Evolutionary conservation across 2,888 invertebrate species (phyloP).

Genomic region (Nudaria mundana): DNA sequence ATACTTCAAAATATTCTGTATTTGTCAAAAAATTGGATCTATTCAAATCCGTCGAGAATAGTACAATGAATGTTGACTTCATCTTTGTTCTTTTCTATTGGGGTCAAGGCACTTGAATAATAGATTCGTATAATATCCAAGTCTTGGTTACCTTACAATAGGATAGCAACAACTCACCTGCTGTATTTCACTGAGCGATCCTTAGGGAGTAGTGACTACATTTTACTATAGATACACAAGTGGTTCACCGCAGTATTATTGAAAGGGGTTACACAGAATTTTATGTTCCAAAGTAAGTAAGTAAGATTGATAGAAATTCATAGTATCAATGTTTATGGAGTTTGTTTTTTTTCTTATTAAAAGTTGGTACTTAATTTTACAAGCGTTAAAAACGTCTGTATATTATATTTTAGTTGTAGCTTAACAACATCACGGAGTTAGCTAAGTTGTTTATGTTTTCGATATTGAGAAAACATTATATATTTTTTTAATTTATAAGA

Average conservation of each 20-base stretch:
- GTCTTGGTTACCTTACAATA: slow-evolving; percentile 61
- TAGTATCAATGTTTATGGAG: too few relatives aligned
- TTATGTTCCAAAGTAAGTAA: too few relatives aligned
- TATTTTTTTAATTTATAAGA: too few relatives aligned
- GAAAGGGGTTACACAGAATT: too few relatives aligned
- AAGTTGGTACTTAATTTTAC: too few relatives aligned
- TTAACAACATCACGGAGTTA: slow-evolving; percentile 37
- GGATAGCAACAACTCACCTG: slow-evolving; percentile 65
- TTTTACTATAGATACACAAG: too few relatives aligned
- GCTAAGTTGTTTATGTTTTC: slow-evolving; percentile 34
- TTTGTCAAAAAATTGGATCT: too few relatives aligned
- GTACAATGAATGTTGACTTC: slow-evolving; percentile 71
- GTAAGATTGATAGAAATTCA: too few relatives aligned
- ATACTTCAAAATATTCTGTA: too few relatives aligned
- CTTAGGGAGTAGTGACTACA: slow-evolving; percentile 46
- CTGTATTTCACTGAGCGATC: slow-evolving; percentile 64
- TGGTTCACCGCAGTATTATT: too few relatives aligned
- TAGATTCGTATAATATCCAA: slow-evolving; percentile 77
- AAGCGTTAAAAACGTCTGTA: slow-evolving; percentile 33
- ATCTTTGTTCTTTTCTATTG: slow-evolving; percentile 72
- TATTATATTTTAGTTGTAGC: slow-evolving; percentile 37
- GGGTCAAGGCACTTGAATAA: slow-evolving; percentile 76
- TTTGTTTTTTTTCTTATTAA: too few relatives aligned
- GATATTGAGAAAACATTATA: slow-evolving; percentile 35
- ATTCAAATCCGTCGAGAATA: slow-evolving; percentile 60